phyloP scores from a whole-genome alignment of 1,140 invertebrate genomes.

The Euura lappo region DNA sequence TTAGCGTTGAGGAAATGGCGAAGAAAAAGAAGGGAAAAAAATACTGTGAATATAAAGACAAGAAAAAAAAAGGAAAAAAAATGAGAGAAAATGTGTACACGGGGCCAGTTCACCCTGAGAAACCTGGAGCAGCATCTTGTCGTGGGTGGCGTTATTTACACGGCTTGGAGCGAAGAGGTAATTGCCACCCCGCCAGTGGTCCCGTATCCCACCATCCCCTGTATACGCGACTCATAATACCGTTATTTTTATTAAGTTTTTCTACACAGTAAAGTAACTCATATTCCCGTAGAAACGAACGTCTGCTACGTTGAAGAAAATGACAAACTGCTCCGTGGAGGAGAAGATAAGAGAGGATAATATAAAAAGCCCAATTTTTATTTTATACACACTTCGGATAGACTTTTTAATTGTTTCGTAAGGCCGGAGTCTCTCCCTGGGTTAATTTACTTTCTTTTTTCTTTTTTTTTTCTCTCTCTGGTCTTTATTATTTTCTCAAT shows the following conservation, averaged over 20 bases:
- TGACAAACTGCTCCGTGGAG: too few relatives aligned
- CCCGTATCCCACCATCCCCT: not conserved
- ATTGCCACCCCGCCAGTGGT: slow-evolving; percentile 26
- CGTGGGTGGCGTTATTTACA: slow-evolving; percentile 26
- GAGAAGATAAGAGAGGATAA: too few relatives aligned
- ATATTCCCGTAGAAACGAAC: slow-evolving; percentile 1
- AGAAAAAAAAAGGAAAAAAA: not conserved
- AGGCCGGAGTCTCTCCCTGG: too few relatives aligned
- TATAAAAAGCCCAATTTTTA: too few relatives aligned
- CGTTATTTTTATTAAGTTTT: slow-evolving; percentile 42
- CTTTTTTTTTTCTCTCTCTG: too few relatives aligned
- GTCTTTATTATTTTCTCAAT: too few relatives aligned
- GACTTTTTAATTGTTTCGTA: not conserved
- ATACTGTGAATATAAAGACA: not conserved
- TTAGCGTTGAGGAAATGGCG: not conserved
- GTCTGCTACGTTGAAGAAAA: too few relatives aligned
- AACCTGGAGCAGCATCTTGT: slow-evolving; percentile 16
- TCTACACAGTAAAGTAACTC: slow-evolving; percentile 21
- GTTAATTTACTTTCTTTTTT: too few relatives aligned
- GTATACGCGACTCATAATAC: slow-evolving; percentile 24
- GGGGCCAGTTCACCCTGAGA: not conserved
- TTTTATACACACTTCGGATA: too few relatives aligned
- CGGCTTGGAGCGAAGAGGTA: slow-evolving; percentile 21
- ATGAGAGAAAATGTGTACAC: not conserved
- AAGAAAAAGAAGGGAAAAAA: not conserved